Conservation (phyloP, 1,140 invertebrate species). For the Akabosia matsudoensis region DNA sequence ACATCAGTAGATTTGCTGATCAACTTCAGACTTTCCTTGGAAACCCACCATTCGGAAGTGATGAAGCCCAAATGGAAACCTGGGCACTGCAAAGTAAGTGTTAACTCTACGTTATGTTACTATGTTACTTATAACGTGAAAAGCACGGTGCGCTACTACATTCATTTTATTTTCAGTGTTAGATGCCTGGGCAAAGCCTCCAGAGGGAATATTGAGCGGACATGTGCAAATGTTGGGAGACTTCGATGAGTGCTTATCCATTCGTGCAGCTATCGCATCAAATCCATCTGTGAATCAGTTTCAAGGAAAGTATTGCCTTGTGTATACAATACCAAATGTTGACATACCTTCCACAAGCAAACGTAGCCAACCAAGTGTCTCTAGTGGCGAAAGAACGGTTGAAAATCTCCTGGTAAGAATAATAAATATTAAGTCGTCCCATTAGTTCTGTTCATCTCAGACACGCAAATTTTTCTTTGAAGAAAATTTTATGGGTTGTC, state of each 20-base stretch:
- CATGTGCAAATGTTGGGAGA: conserved; percentile 35
- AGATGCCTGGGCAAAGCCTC: conserved; percentile 35
- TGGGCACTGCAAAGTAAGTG: background rate
- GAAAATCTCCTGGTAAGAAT: background rate
- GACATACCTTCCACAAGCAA: too few species aligned
- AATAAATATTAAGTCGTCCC: background rate
- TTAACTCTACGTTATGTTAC: background rate
- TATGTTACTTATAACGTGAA: background rate
- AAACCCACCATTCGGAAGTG: background rate
- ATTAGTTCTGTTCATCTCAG: background rate
- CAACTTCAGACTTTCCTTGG: background rate
- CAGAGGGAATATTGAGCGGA: conserved; percentile 37
- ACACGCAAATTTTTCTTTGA: background rate
- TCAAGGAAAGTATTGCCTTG: background rate
- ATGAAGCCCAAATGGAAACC: background rate
- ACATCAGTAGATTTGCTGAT: background rate
- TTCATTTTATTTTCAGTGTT: conserved; percentile 30
- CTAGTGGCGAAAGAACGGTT: background rate
- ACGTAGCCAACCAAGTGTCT: background rate
- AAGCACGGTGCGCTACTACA: background rate
- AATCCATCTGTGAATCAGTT: background rate
- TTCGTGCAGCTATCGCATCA: background rate
- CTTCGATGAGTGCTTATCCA: conserved; percentile 34
- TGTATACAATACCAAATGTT: background rate
- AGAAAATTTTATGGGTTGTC: background rate